Percentiles rank a stretch among this genome's conserved stretches.
phyloP scores from a whole-genome alignment of 1,140 invertebrate genomes.

The Meteorus sp. region DNA sequence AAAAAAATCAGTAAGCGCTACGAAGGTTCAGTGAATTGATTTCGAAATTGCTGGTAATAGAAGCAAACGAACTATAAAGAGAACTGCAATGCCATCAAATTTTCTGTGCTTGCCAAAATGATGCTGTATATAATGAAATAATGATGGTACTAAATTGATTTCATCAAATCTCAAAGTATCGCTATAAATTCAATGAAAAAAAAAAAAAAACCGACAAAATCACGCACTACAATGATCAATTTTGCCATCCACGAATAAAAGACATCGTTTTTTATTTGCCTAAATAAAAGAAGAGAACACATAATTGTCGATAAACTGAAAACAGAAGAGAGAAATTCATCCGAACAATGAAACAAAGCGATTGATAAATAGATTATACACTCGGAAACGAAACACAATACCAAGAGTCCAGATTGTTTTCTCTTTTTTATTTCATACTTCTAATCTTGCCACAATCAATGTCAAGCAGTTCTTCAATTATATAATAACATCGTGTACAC shows the following conservation, averaged over 20 bases:
- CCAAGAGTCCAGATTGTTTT: too few species aligned
- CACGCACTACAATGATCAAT: neutral
- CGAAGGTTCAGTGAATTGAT: too few species aligned
- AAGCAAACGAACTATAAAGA: constrained; percentile 3
- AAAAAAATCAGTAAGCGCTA: too few species aligned
- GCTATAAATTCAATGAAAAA: constrained; percentile 14
- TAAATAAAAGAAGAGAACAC: constrained; percentile 33
- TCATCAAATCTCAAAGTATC: constrained; percentile 33
- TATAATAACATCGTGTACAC: constrained; percentile 9
- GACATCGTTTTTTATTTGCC: constrained; percentile 45
- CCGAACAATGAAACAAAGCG: too few species aligned
- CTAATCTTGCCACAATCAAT: constrained; percentile 40
- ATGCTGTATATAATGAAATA: constrained; percentile 50
- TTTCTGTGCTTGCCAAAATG: constrained; percentile 20
- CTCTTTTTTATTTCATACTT: constrained; percentile 48
- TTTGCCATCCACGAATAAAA: constrained; percentile 1
- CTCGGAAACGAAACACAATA: too few species aligned
- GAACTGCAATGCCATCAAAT: neutral
- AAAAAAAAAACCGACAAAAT: constrained; percentile 1
- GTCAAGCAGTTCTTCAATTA: constrained; percentile 31
- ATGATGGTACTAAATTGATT: constrained; percentile 52
- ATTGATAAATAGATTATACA: too few species aligned
- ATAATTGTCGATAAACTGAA: too few species aligned
- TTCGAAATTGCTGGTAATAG: too few species aligned
- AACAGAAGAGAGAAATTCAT: constrained; percentile 1